Evolutionary conservation across 2,797 vertebrate genomes (phyloP).

Genomic region (Cirrhinus mrigala): DNA sequence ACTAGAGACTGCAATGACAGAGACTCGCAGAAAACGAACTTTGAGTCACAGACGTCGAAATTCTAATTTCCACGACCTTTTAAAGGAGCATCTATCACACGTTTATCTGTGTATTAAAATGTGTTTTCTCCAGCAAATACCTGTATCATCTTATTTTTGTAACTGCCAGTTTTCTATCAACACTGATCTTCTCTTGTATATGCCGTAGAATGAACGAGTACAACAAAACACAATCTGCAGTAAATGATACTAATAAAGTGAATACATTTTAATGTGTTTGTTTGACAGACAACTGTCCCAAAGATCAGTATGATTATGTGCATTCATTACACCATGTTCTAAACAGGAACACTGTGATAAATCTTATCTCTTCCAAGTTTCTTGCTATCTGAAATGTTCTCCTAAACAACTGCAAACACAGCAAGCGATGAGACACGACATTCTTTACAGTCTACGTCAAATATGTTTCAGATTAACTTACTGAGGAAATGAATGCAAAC

Average conservation of each 20-base stretch:
- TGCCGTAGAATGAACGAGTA: constrained; percentile 50
- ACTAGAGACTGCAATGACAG: constrained; percentile 24
- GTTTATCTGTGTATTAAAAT: constrained; percentile 51
- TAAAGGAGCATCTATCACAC: constrained; percentile 51
- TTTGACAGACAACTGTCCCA: constrained; percentile 8
- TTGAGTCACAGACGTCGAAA: background rate
- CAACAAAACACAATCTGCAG: constrained; percentile 50
- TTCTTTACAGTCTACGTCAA: background rate
- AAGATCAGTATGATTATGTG: background rate
- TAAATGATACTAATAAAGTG: constrained; percentile 63
- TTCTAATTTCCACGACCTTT: constrained; percentile 3
- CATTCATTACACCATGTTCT: background rate
- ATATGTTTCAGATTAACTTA: background rate
- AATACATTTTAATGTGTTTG: constrained; percentile 36
- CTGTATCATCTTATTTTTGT: constrained; percentile 60
- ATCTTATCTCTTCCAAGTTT: constrained; percentile 2
- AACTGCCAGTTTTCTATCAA: constrained; percentile 60
- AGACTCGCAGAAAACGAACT: background rate
- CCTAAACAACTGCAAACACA: background rate
- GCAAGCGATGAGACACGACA: background rate
- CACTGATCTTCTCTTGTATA: constrained; percentile 51
- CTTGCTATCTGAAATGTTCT: background rate
- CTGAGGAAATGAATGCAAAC: background rate
- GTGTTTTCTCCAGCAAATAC: constrained; percentile 51
- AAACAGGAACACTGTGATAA: background rate